Evolutionary conservation across 1,140 invertebrate species (phyloP).

Genomic region (Panagrolaimus sp.): DNA sequence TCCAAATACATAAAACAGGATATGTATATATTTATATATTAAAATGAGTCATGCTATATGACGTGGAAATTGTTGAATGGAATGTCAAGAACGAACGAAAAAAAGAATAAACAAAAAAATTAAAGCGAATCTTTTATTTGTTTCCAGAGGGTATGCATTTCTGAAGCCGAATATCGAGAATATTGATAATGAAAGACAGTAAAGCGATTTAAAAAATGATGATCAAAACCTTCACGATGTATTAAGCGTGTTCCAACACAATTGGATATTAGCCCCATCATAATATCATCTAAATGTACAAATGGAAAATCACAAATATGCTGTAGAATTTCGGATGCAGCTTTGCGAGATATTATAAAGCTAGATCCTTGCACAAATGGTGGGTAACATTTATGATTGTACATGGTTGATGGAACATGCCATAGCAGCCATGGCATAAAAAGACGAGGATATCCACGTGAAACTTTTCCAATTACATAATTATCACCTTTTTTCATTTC

Average conservation of each 20-base stretch:
- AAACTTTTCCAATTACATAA: constrained; percentile 54
- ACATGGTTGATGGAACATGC: constrained; percentile 48
- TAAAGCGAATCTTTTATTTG: constrained; percentile 8
- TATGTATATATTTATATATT: no score
- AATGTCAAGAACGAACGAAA: no score
- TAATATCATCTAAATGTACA: constrained; percentile 53
- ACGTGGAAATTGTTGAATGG: no score
- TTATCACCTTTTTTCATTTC: no score
- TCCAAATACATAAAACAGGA: no score
- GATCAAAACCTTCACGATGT: constrained; percentile 54
- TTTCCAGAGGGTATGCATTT: constrained; percentile 29
- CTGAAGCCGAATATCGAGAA: constrained; percentile 36
- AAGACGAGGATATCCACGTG: constrained; percentile 53
- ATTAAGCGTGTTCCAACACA: constrained; percentile 44
- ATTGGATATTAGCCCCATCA: constrained; percentile 54
- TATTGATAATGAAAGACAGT: constrained; percentile 58
- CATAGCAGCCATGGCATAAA: constrained; percentile 56
- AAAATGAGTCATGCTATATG: no score
- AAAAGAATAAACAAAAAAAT: not conserved
- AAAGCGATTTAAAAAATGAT: constrained; percentile 45
- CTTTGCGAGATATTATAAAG: constrained; percentile 34
- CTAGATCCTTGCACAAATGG: constrained; percentile 54
- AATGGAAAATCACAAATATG: constrained; percentile 53
- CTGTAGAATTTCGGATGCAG: constrained; percentile 34
- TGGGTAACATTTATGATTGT: constrained; percentile 55